Conservation (phyloP, 2,797 vertebrate genomes). For the Ctenopoma kingsleyae region DNA sequence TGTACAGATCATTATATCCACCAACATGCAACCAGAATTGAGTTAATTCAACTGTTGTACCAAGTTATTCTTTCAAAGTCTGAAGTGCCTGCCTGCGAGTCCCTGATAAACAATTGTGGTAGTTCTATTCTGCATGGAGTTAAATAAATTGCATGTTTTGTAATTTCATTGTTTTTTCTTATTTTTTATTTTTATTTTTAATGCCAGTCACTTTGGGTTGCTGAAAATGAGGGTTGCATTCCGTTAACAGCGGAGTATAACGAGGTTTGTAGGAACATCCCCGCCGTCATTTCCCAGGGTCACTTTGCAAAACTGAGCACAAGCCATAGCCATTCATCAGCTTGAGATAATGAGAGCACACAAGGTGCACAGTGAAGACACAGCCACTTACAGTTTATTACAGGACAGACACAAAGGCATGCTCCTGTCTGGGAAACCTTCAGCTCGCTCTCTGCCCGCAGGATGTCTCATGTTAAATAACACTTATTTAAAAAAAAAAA, state of each 20-base stretch:
- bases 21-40: slow-evolving; percentile 50
- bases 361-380: slow-evolving; percentile 73
- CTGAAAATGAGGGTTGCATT: slow-evolving; percentile 50
- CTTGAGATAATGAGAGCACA: slow-evolving; percentile 85
- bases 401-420: slow-evolving; percentile 64
- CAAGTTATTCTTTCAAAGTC: slow-evolving; percentile 37
- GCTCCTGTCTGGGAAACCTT: slow-evolving; percentile 62
- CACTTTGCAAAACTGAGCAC: slow-evolving; percentile 80
- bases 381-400: slow-evolving; percentile 77
- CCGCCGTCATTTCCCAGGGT: slow-evolving; percentile 80
- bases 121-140: slow-evolving; percentile 65
- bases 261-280: slow-evolving; percentile 62
- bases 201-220: slow-evolving; percentile 30
- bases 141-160: slow-evolving; percentile 68
- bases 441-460: slow-evolving; percentile 51
- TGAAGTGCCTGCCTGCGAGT: slow-evolving; percentile 40
- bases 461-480: slow-evolving; percentile 64
- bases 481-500: slow-evolving; percentile 31
- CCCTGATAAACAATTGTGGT: slow-evolving; percentile 25
- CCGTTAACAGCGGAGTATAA: slow-evolving; percentile 45
- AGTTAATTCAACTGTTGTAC: slow-evolving; percentile 40
- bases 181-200: slow-evolving; percentile 27
- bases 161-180: slow-evolving; percentile 31
- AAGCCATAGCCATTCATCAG: slow-evolving; percentile 82
- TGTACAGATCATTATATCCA: slow-evolving; percentile 58